phyloP scores from a whole-genome alignment of 2,113 vertebrate genomes.

The Formicarius rufipectus region DNA sequence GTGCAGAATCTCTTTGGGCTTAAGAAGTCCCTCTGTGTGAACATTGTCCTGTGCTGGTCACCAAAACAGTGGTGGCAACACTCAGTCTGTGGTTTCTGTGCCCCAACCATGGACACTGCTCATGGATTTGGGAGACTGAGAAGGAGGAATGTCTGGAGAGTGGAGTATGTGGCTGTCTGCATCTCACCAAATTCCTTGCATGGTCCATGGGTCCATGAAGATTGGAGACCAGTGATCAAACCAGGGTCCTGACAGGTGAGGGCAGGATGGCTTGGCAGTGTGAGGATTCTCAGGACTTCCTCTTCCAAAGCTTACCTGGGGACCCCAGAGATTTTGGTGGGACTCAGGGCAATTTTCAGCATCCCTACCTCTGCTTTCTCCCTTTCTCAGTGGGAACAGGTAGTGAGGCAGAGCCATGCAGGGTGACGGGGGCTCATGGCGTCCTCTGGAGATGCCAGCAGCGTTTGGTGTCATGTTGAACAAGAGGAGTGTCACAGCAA shows the following conservation, averaged over 20 bases:
- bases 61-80: neutral
- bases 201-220: neutral
- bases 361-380: neutral
- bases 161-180: neutral
- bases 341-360: neutral
- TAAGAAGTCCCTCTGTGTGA: neutral
- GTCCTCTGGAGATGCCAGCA: neutral
- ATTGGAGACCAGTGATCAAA: neutral
- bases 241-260: neutral
- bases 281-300: neutral
- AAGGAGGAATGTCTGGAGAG: neutral
- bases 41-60: neutral
- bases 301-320: neutral
- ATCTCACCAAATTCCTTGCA: neutral
- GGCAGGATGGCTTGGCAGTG: rapidly evolving
- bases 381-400: neutral
- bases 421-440: rapidly evolving
- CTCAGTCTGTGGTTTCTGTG: rapidly evolving
- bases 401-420: rapidly evolving
- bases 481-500: neutral
- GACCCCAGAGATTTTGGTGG: neutral
- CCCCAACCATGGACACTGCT: neutral
- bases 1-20: neutral
- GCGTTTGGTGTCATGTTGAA: neutral
- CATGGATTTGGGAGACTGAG: neutral